Percentiles rank a stretch among this genome's conserved stretches.
Conservation (phyloP, 2,113 vertebrate species). For the Apodemus speciosus region DNA sequence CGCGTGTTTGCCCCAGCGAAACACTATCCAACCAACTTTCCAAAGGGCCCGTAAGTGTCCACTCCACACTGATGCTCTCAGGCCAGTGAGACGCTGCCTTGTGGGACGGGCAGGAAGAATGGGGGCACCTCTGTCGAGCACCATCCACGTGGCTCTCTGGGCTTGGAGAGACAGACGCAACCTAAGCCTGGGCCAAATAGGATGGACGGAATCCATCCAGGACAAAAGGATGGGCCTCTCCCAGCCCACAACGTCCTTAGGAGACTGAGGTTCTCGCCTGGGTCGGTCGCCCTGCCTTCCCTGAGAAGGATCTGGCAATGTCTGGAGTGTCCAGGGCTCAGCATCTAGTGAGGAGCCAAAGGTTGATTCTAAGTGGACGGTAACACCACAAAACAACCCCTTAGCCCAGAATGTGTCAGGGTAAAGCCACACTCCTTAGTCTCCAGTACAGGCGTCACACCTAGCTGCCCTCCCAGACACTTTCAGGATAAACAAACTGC, state of each 20-base stretch:
- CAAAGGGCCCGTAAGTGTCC: too few species aligned
- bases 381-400: neutral
- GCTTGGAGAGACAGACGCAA: neutral
- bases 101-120: too few species aligned
- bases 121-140: neutral
- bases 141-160: rapidly evolving
- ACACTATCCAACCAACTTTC: too few species aligned
- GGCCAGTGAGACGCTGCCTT: neutral
- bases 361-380: neutral
- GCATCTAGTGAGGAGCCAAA: neutral
- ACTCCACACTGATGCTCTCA: neutral
- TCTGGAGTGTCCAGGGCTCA: neutral
- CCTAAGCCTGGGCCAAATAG: neutral
- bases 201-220: neutral
- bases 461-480: neutral
- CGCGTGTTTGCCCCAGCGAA: too few species aligned
- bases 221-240: neutral
- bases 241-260: neutral
- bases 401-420: neutral
- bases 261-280: neutral
- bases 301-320: too few species aligned
- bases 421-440: neutral
- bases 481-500: neutral
- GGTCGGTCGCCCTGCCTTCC: too few species aligned
- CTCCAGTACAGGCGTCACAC: too few species aligned